These are phyloP conservation scores for Eubucco bourcierii DNA, from an alignment of 2,113 vertebrate species.

Conservation along the genomic window DNA sequence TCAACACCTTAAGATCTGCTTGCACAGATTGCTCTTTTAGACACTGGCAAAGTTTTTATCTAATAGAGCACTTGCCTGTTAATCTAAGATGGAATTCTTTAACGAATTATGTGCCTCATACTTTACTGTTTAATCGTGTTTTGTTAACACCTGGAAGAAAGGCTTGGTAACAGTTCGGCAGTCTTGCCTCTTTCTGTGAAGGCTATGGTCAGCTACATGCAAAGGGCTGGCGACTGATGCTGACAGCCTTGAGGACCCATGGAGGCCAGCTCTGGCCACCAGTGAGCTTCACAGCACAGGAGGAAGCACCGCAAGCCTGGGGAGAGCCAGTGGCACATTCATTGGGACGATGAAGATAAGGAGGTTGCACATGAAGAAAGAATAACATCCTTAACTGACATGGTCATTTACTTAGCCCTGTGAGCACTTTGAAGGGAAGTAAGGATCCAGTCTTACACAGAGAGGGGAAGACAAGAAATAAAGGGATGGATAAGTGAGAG, in stretches of 20 bases:
- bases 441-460: background rate
- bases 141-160: background rate
- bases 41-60: background rate
- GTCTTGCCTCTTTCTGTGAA: background rate
- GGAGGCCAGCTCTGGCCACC: background rate
- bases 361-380: background rate
- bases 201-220: background rate
- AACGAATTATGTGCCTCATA: background rate
- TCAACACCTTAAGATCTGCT: conserved; percentile 1
- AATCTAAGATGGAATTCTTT: background rate
- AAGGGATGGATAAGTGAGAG: background rate
- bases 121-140: background rate
- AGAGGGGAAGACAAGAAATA: background rate
- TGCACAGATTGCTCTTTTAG: background rate
- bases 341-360: background rate
- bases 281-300: background rate
- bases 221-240: background rate
- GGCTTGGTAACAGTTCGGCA: background rate
- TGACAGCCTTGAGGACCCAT: fast-evolving
- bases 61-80: background rate
- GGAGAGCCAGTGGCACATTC: background rate
- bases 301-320: background rate
- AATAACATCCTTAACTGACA: background rate
- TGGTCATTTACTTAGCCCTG: background rate
- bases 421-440: background rate